Percentiles rank a stretch among this genome's conserved stretches.
Evolutionary conservation across 2,888 invertebrate species (phyloP).

Genomic region (Calephelis perditalis): DNA sequence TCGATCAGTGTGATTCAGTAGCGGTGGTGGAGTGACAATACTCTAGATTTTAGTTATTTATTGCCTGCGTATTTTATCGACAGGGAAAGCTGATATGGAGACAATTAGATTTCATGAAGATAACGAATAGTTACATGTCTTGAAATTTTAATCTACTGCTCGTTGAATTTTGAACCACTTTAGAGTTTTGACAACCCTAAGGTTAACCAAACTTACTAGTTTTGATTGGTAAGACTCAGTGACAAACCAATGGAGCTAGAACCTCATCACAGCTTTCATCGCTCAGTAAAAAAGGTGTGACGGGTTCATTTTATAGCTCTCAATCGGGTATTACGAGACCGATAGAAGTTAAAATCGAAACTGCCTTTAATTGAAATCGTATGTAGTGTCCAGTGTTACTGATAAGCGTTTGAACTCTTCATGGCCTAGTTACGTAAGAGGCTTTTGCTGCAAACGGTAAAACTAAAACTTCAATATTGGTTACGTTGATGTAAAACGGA

Average conservation of each 20-base stretch:
- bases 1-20: too few relatives aligned
- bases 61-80: too few relatives aligned
- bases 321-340: slow-evolving; percentile 40
- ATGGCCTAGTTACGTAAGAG: slow-evolving; percentile 41
- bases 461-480: neutral
- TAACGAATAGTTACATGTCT: too few relatives aligned
- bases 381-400: slow-evolving; percentile 63
- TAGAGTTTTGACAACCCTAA: too few relatives aligned
- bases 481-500: too few relatives aligned
- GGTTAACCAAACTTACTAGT: slow-evolving; percentile 50
- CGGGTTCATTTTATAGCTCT: slow-evolving; percentile 37
- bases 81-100: too few relatives aligned
- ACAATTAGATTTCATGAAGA: too few relatives aligned
- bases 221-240: slow-evolving; percentile 61
- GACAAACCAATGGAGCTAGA: slow-evolving; percentile 57
- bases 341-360: slow-evolving; percentile 63
- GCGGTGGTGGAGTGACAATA: too few relatives aligned
- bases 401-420: slow-evolving; percentile 56
- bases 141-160: too few relatives aligned
- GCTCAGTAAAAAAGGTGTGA: slow-evolving; percentile 31
- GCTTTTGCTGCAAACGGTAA: slow-evolving; percentile 23
- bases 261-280: slow-evolving; percentile 38
- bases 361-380: slow-evolving; percentile 74
- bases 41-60: too few relatives aligned
- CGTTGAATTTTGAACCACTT: too few relatives aligned